These are phyloP conservation scores for Rosalia funebris DNA, from an alignment of 2,888 invertebrate genomes.

Conservation along the genomic window DNA sequence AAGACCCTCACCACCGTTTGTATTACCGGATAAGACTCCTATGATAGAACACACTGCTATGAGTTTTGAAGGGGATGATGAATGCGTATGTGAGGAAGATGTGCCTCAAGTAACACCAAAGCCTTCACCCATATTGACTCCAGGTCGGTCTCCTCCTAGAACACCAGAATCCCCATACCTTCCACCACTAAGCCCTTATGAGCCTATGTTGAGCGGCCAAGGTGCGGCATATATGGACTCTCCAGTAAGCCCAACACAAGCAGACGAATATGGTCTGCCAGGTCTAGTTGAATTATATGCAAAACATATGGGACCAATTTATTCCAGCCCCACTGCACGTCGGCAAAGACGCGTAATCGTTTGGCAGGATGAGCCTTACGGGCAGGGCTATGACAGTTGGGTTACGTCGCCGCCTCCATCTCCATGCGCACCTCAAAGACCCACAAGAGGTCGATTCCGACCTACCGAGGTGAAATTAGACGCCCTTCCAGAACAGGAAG, in stretches of 20 bases:
- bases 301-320: slow-evolving; percentile 12
- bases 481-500: neutral
- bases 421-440: neutral
- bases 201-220: neutral
- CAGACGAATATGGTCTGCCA: slow-evolving; percentile 13
- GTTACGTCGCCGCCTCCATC: neutral
- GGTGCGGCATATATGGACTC: neutral
- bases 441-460: neutral
- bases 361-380: neutral
- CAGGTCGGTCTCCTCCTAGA: neutral
- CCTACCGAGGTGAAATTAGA: neutral
- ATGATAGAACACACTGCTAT: neutral
- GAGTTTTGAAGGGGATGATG: neutral
- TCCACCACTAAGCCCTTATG: neutral
- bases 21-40: neutral
- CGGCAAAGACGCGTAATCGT: slow-evolving; percentile 6
- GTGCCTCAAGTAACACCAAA: slow-evolving; percentile 6
- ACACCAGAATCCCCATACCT: neutral
- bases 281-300: slow-evolving; percentile 9
- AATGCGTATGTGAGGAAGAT: neutral
- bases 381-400: no score
- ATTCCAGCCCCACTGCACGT: slow-evolving; percentile 6
- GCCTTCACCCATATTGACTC: neutral
- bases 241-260: neutral
- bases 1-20: neutral